A percentile compares a stretch with the other conserved stretches of the same genome.
Conservation (phyloP, 1,140 invertebrate species). For the Zaprionus vittiger region DNA sequence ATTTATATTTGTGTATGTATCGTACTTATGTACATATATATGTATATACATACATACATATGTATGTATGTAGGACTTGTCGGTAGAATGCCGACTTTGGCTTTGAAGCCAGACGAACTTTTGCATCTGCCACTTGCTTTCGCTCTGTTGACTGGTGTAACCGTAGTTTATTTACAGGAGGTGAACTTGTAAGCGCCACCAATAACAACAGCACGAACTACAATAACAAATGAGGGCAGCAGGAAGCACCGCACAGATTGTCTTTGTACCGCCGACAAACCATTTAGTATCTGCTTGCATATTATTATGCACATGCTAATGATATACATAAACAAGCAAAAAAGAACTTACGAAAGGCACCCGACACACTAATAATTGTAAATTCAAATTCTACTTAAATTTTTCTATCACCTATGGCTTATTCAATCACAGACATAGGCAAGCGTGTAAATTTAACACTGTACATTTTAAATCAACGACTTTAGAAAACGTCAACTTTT, state of each 20-base stretch:
- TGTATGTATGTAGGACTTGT: conserved; percentile 56
- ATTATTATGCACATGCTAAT: conserved; percentile 65
- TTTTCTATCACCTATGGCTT: too few species aligned
- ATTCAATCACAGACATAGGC: too few species aligned
- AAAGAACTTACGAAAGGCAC: neutral
- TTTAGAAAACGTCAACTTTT: too few species aligned
- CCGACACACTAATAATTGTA: too few species aligned
- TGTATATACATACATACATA: too few species aligned
- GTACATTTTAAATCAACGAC: too few species aligned
- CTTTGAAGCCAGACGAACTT: conserved; percentile 59
- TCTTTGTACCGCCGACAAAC: conserved; percentile 55
- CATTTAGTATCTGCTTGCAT: conserved; percentile 55
- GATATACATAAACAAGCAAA: conserved; percentile 38
- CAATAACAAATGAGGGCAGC: conserved; percentile 42
- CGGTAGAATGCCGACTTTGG: conserved; percentile 43
- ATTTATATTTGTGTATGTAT: conserved; percentile 35
- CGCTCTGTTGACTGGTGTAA: conserved; percentile 24
- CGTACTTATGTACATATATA: too few species aligned
- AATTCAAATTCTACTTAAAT: too few species aligned
- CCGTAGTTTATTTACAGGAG: conserved; percentile 72
- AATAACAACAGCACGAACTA: conserved; percentile 44
- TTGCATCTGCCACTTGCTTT: conserved; percentile 42
- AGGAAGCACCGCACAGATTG: conserved; percentile 62
- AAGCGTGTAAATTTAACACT: too few species aligned
- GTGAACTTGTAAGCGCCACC: conserved; percentile 62